Conservation (phyloP, 2,113 vertebrate genomes). For the Ceyx margarethae region DNA sequence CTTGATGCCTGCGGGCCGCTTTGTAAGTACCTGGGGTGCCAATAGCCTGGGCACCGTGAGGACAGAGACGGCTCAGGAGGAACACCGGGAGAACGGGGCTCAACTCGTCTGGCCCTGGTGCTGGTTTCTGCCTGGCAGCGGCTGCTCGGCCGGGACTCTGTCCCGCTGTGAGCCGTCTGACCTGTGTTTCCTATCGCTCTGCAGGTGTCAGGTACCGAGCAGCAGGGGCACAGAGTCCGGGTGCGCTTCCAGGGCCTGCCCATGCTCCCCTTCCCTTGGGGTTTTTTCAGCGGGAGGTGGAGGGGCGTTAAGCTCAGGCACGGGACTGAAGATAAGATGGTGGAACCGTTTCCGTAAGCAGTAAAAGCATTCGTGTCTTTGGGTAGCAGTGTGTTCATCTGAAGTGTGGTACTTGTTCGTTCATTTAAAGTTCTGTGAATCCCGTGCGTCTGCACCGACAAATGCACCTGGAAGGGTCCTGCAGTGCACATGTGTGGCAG, state of each 20-base stretch:
- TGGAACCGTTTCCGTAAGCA: neutral
- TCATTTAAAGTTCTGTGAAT: fast-evolving
- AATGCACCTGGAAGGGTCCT: no score
- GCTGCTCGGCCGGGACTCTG: no score
- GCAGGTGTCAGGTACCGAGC: no score
- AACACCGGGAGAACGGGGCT: neutral
- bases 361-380: fast-evolving
- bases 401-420: fast-evolving
- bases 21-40: no score
- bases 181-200: neutral
- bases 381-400: no score
- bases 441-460: neutral
- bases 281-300: neutral
- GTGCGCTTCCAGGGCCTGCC: fast-evolving
- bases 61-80: neutral
- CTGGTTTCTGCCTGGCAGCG: neutral
- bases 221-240: no score
- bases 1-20: no score
- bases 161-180: no score
- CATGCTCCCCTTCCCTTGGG: fast-evolving
- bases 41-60: no score
- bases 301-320: fast-evolving
- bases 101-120: neutral
- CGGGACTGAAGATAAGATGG: fast-evolving
- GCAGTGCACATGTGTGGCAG: fast-evolving